Conservation (phyloP, 2,797 vertebrate genomes). For the Syndactyla subalaris region DNA sequence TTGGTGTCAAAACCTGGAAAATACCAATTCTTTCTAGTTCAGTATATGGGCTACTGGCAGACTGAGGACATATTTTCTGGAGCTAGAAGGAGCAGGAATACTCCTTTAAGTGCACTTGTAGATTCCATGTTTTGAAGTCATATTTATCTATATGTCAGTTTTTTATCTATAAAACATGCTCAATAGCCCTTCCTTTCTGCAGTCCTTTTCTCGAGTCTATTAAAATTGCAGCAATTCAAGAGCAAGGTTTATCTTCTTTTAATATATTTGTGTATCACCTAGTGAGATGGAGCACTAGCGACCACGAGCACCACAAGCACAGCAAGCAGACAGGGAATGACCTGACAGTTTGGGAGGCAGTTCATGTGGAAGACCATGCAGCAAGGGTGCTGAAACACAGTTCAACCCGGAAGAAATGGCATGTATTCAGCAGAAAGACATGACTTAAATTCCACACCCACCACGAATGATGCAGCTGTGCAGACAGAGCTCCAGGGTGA, state of each 20-base stretch:
- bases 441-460: background rate
- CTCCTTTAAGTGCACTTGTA: background rate
- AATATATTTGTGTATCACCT: background rate
- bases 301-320: background rate
- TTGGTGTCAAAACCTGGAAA: background rate
- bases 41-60: background rate
- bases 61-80: background rate
- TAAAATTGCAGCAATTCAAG: background rate
- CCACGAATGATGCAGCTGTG: accelerated
- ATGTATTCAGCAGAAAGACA: background rate
- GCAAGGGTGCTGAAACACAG: background rate
- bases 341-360: background rate
- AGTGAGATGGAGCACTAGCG: accelerated
- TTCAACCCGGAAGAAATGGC: accelerated
- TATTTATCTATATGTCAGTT: background rate
- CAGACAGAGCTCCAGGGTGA: background rate
- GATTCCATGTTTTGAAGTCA: background rate
- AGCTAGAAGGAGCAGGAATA: background rate
- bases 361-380: background rate
- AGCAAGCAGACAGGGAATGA: background rate
- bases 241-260: background rate
- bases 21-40: background rate
- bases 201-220: background rate
- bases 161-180: background rate
- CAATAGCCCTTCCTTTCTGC: background rate